Conservation (phyloP, 1,140 invertebrate genomes). For the Aporrectodea caliginosa region DNA sequence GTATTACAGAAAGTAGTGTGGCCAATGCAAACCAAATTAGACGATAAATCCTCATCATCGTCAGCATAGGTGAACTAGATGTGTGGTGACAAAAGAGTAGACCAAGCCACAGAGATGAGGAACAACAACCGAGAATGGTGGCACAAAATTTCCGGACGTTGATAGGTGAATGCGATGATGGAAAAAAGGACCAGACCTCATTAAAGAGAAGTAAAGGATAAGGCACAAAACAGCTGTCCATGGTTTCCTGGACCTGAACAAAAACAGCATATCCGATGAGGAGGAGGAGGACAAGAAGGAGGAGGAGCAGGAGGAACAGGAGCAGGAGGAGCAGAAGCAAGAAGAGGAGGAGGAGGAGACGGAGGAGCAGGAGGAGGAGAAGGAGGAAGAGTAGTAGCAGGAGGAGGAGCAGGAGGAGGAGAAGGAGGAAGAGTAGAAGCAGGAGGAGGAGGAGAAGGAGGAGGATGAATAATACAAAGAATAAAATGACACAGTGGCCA, state of each 20-base stretch:
- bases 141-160: too few species aligned
- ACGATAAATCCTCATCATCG: too few species aligned
- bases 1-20: too few species aligned
- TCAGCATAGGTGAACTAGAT: too few species aligned
- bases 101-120: too few species aligned
- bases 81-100: too few species aligned
- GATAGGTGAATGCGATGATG: too few species aligned
- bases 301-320: not conserved
- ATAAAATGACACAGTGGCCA: too few species aligned
- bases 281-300: not conserved
- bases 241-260: not conserved
- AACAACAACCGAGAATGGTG: too few species aligned
- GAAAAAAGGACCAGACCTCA: too few species aligned
- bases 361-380: not conserved
- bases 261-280: not conserved
- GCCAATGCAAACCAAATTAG: too few species aligned
- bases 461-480: not conserved
- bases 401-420: not conserved
- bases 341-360: not conserved
- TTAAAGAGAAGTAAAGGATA: not conserved
- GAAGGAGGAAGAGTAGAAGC: not conserved
- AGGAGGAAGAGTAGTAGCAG: not conserved
- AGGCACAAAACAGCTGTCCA: not conserved
- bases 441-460: not conserved
- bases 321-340: not conserved